Percentiles rank a stretch among this genome's conserved stretches.
phyloP scores from a whole-genome alignment of 2,113 vertebrate genomes.

The Eulemur rufifrons region DNA sequence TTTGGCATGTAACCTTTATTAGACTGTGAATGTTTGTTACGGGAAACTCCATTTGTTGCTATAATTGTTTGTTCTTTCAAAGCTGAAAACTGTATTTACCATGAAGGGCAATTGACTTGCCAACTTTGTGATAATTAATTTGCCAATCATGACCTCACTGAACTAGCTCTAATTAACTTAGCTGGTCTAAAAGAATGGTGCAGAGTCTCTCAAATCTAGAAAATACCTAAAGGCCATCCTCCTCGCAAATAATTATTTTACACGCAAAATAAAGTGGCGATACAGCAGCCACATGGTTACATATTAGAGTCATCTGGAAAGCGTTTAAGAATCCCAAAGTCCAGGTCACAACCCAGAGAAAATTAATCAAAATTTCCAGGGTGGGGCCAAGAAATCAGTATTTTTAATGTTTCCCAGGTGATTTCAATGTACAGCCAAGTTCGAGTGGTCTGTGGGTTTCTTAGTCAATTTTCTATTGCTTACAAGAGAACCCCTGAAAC shows the following conservation, averaged over 20 bases:
- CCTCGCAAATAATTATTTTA: background rate
- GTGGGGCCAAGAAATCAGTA: background rate
- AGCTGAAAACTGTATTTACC: constrained; percentile 21
- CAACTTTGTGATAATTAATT: constrained; percentile 51
- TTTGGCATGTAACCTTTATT: background rate
- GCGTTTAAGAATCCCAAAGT: background rate
- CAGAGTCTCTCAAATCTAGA: constrained; percentile 11
- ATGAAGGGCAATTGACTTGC: constrained; percentile 21
- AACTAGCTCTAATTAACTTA: constrained; percentile 43
- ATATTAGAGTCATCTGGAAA: background rate
- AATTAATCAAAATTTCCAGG: background rate
- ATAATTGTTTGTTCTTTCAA: background rate
- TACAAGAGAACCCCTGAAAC: background rate
- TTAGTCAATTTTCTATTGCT: background rate
- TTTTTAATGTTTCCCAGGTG: background rate
- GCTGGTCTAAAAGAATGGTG: background rate
- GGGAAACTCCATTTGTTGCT: background rate
- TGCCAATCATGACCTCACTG: constrained; percentile 23
- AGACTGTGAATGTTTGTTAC: background rate
- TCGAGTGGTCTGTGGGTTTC: background rate
- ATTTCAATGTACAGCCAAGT: background rate
- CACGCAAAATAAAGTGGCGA: background rate
- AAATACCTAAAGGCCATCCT: background rate
- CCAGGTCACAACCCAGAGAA: background rate
- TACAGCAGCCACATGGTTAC: background rate